These are phyloP conservation scores for Rutpela maculata DNA, from an alignment of 2,888 invertebrate species.

Conservation along the genomic window DNA sequence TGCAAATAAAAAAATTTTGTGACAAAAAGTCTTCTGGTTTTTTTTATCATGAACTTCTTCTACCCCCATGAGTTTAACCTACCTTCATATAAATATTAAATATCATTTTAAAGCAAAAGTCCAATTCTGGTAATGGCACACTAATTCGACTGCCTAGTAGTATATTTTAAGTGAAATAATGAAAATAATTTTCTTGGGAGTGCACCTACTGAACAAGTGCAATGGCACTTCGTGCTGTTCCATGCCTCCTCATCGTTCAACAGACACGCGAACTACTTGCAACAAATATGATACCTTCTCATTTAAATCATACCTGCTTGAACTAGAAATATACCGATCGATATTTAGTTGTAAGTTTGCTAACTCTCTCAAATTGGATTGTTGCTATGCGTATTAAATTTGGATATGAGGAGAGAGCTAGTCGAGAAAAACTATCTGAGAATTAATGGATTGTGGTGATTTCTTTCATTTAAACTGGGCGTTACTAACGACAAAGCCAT, in stretches of 20 bases:
- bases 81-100: too few species aligned
- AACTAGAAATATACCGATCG: slow-evolving; percentile 20
- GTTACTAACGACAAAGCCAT: not conserved
- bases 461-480: not conserved
- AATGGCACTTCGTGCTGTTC: slow-evolving; percentile 9
- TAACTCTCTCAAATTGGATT: slow-evolving; percentile 13
- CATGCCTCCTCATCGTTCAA: slow-evolving; percentile 8
- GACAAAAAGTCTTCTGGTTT: too few species aligned
- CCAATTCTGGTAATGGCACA: too few species aligned
- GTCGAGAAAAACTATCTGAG: not conserved
- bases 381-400: slow-evolving; percentile 9
- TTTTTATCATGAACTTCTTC: too few species aligned
- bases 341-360: slow-evolving; percentile 26
- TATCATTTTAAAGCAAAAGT: too few species aligned
- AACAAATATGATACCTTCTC: slow-evolving; percentile 30
- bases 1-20: too few species aligned
- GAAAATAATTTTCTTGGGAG: too few species aligned
- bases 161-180: too few species aligned
- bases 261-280: slow-evolving; percentile 32
- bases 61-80: too few species aligned
- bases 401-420: not conserved
- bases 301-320: slow-evolving; percentile 31
- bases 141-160: too few species aligned
- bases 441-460: not conserved
- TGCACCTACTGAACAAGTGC: slow-evolving; percentile 1